These are phyloP conservation scores for Celastrina argiolus DNA, from an alignment of 2,888 invertebrate genomes.

Conservation along the genomic window DNA sequence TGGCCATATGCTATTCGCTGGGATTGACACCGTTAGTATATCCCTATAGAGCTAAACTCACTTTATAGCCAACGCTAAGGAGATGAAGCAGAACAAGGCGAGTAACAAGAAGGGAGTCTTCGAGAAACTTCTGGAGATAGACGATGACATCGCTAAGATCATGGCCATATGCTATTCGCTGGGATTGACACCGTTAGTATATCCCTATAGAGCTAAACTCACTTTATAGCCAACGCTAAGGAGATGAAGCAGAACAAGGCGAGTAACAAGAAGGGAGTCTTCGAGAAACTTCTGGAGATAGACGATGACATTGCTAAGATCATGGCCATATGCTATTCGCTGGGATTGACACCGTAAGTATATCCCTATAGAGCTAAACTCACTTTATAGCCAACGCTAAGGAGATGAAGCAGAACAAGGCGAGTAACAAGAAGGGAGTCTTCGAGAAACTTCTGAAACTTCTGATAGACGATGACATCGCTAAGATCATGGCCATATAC, in stretches of 20 bases:
- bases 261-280: conserved; percentile 67
- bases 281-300: conserved; percentile 79
- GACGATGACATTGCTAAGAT: conserved; percentile 78
- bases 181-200: conserved; percentile 81
- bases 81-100: conserved; percentile 38
- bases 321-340: conserved; percentile 82
- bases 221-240: conserved; percentile 27
- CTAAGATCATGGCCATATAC: conserved; percentile 81
- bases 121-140: conserved; percentile 78
- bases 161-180: conserved; percentile 82
- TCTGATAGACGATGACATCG: conserved; percentile 72
- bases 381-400: conserved; percentile 27
- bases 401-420: conserved; percentile 38
- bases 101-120: conserved; percentile 73
- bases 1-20: conserved; percentile 83
- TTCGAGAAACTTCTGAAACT: conserved; percentile 79
- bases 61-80: conserved; percentile 26
- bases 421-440: conserved; percentile 66
- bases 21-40: conserved; percentile 80
- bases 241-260: conserved; percentile 38
- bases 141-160: conserved; percentile 74
- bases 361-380: too few relatives aligned
- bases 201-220: too few relatives aligned
- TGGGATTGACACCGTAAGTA: conserved; percentile 81
- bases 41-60: too few relatives aligned